Conservation (phyloP, 2,888 invertebrate species). For the Oscheius sp. region DNA sequence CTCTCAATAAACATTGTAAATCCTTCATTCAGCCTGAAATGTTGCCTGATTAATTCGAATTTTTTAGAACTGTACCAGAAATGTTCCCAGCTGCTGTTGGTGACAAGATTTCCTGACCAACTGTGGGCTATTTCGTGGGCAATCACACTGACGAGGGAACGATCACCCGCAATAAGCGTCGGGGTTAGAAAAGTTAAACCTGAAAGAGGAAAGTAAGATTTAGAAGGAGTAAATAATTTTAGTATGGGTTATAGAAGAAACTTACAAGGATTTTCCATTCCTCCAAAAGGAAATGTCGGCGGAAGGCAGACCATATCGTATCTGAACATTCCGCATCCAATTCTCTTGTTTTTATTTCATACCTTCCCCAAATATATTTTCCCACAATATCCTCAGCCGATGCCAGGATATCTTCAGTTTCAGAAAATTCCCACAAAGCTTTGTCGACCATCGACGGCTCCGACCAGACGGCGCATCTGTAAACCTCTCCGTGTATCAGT, state of each 20-base stretch:
- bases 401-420: conserved; percentile 74
- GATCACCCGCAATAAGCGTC: conserved; percentile 89
- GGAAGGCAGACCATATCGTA: conserved; percentile 90
- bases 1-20: conserved; percentile 91
- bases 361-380: conserved; percentile 68
- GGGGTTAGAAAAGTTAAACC: conserved; percentile 90
- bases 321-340: conserved; percentile 37
- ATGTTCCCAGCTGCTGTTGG: conserved; percentile 91
- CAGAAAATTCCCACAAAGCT: conserved; percentile 88
- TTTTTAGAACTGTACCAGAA: no score
- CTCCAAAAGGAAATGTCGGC: conserved; percentile 92
- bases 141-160: conserved; percentile 88
- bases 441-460: conserved; percentile 86
- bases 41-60: no score
- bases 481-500: neutral
- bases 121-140: conserved; percentile 96
- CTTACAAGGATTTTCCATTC: conserved; percentile 94
- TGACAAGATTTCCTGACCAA: conserved; percentile 94
- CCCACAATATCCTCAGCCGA: conserved; percentile 65
- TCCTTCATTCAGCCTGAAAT: conserved; percentile 85
- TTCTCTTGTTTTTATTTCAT: neutral
- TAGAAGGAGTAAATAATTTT: no score
- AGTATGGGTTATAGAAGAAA: no score
- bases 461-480: conserved; percentile 83
- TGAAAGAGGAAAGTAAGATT: no score